Evolutionary conservation across 2,113 vertebrate genomes (phyloP).

Genomic region (Cinclus cinclus): DNA sequence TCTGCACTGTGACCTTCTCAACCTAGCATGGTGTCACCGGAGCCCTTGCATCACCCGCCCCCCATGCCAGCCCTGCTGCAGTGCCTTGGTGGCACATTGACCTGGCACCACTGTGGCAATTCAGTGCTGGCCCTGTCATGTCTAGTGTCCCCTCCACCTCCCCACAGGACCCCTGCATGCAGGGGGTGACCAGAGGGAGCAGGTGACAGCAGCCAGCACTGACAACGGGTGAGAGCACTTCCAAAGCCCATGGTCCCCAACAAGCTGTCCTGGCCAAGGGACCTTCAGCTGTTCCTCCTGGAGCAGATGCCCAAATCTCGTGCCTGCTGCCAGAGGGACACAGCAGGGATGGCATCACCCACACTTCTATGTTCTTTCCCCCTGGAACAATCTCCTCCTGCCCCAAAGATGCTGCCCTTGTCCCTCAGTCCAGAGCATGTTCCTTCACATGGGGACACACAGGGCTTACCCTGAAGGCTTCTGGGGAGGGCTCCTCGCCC

Average conservation of each 20-base stretch:
- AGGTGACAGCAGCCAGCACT: neutral
- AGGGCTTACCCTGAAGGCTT: slow-evolving; percentile 85
- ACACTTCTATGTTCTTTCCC: neutral
- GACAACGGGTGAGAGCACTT: neutral
- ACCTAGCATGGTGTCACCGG: rapidly evolving
- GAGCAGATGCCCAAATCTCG: neutral
- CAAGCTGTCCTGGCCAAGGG: neutral
- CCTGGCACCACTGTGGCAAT: rapidly evolving
- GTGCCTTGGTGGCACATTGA: neutral
- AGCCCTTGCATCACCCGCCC: rapidly evolving
- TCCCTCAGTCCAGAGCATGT: rapidly evolving
- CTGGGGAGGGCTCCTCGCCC: slow-evolving; percentile 78
- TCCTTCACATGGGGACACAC: rapidly evolving
- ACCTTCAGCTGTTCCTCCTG: neutral
- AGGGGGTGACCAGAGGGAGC: rapidly evolving
- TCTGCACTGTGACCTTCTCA: rapidly evolving
- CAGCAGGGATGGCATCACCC: neutral
- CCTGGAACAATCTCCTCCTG: neutral
- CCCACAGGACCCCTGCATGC: rapidly evolving
- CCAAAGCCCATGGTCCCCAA: neutral
- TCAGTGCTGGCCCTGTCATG: neutral
- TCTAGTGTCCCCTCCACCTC: neutral
- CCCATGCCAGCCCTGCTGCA: neutral
- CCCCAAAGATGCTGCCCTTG: neutral
- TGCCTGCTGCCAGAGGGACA: neutral